Evolutionary conservation across 2,888 invertebrate genomes (phyloP).

Genomic region (Beris chalybata): DNA sequence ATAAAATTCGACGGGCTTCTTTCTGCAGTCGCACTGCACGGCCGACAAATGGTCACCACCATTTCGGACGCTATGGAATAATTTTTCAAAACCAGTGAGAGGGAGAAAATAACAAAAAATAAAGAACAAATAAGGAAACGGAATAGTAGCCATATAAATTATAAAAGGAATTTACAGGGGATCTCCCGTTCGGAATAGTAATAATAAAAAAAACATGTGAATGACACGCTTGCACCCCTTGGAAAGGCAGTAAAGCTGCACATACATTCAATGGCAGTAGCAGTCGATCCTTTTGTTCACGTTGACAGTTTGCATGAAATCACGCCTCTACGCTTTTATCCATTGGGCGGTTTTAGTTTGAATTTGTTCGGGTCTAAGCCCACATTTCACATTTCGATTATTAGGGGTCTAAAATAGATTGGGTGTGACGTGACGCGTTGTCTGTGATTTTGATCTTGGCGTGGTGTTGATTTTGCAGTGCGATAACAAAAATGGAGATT

Average conservation of each 20-base stretch:
- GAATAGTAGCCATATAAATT: too few species aligned
- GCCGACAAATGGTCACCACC: background rate
- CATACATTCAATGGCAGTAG: background rate
- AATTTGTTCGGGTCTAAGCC: background rate
- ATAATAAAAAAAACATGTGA: background rate
- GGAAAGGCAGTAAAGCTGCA: too few species aligned
- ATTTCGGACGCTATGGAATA: background rate
- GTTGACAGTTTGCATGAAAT: conserved; percentile 30
- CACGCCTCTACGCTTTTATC: conserved; percentile 28
- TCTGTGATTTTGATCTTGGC: background rate
- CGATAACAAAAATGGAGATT: conserved; percentile 20
- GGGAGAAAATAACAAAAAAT: too few species aligned
- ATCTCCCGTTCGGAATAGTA: too few species aligned
- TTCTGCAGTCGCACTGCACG: conserved; percentile 6
- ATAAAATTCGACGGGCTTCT: background rate
- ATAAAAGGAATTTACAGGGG: too few species aligned
- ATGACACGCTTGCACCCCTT: conserved; percentile 27
- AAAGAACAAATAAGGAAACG: too few species aligned
- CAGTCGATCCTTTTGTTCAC: conserved; percentile 26
- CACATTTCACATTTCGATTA: conserved; percentile 21
- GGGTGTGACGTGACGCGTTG: too few species aligned
- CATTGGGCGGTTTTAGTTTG: conserved; percentile 20
- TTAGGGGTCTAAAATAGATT: conserved; percentile 19
- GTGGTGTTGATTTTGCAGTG: conserved; percentile 1
- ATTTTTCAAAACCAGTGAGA: too few species aligned